Base-by-base conservation (phyloP, 1,140 invertebrate genomes). In the Tetramorium simillimum region DNA sequence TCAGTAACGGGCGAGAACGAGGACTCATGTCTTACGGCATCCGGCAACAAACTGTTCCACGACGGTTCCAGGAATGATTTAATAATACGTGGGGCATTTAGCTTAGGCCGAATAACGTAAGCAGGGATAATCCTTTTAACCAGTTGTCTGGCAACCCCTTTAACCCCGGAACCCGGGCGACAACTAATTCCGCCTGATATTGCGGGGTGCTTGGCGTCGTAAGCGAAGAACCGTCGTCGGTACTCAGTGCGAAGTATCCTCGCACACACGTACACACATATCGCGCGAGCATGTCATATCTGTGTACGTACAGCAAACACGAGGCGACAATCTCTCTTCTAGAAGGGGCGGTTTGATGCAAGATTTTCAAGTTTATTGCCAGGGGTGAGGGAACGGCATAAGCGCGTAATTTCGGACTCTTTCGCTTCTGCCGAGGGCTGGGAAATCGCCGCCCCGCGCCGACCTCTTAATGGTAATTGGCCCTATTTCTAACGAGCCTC, bases 71-170 rank as follows among this genome's bases (percentile, higher is more conserved):
- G 82, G 91, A 93, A 94, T 94, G 93, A 94, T 94, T 94, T 93
- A 94, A 94, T 94, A 94, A 93, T 93, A 89, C 91, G 92, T 75
- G 86, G 90, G 89, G 93, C 93, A 94, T 94, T 94, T 93, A 93
- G 91, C 87, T 65, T 70, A 88, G 84, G 76, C 87, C 60, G 87
- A 86, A 88, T 87, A 91, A 91, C 89, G 90, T 93, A 92, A 93
- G 92, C 92, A 89, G 89, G 92, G 92, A 93, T 94, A 94, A 94
- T 94, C 93, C 93, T 91, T 94, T 94, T 93, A 94, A 93, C 93
- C 92, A 94, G 93, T 93, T 93, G 93, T 94, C 93, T 94, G 85
- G 92, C 90, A 93, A 93, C 92, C 93, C 93, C 92, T 93, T 93
- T 93, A 93, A 93, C 92, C 92, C 86, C 87, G 87, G 84, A 92